Evolutionary conservation across 2,888 invertebrate species (phyloP), one percentile per base, ranked within the genome.

Genomic region (Megaustenia siamemsis): DNA sequence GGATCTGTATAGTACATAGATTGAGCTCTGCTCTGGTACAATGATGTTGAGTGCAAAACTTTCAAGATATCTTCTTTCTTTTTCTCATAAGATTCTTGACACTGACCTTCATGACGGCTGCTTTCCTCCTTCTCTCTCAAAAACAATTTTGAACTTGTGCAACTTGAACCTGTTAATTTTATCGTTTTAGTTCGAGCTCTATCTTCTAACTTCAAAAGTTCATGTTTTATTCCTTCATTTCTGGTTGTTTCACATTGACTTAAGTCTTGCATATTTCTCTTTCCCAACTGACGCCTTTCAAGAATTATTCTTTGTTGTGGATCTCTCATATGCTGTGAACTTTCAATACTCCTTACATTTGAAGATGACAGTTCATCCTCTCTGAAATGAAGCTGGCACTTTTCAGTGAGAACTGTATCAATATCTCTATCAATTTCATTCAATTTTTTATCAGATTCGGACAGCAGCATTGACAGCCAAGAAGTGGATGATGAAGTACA

Each of bases 361-460:
- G 73, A 32, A 49, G 78, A 8, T 43, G 43, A 45, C 43, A 66
- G 43, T 38, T 28, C 18, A 45, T 40, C 28, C 28, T 45, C 24
- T 66, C 45, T 43, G 2, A 24, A 32, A 32, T 35, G 43, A 12
- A 78, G 18, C 6, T 35, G 38, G 43, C 81, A 81, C 24, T 71
- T 24, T 24, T 81, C 71, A 43, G 28, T 71, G 4, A 82, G 75
- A 18, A 82, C 75, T 28, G 82, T 15, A 53, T 83, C 43, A 35
- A 83, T 83, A 35, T 83, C 83, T 77, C 38, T 35, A 49, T 83
- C 83, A 68, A 83, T 83, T 38, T 68, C 40, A 68, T 77, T 68
- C 40, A 83, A 43, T 53, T 76, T 83, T 73, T 45, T 73, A 63
- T 82, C 82, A 38, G 75, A 71, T 53, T 83, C 77, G 21, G 76